Evolutionary conservation across 2,113 vertebrate genomes (phyloP), one percentile per base, ranked within the genome.

Genomic region (Sander lucioperca): DNA sequence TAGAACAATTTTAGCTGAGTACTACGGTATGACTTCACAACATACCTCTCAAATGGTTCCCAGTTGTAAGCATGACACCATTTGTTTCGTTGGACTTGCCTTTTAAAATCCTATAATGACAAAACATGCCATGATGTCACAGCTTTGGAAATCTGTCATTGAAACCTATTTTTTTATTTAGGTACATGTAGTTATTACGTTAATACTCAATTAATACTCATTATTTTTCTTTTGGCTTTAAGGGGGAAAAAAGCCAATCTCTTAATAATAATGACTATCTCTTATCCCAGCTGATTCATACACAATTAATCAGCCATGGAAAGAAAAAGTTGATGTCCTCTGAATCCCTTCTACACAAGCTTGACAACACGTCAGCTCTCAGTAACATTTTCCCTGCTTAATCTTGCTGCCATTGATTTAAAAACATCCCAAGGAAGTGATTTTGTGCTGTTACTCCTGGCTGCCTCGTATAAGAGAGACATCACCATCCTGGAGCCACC

Each of bases 21-120:
- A 80, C 70, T 75, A 79, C 66, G 39, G 83, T 72, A 93, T 95
- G 92, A 95, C 89, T 91, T 95, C 90, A 95, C 87, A 92, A 86
- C 79, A 92, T 92, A 82, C 87, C 85, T 91, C 74, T 81, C 25
- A 94, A 94, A 94, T 94, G 84, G 74, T 88, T 94, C 89, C 87
- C 91, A 94, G 90, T 93, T 89, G 90, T 82, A 72, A 58, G 65
- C 61, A 75, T 83, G 84, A 91, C 72, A 87, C 65, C 81, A 68
- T 85, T 81, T 80, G 63, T 83, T 87, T 90, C 68, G 77, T 75
- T 85, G 79, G 84, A 82, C 56, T 54, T 68, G 65, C 58, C 71
- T 79, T 80, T 79, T 82, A 45, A 88, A 76, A 89, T 56, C 67
- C 71, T 61, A 36, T 69, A 58, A 83, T 74, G 16, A 68, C 57